phyloP scores from a whole-genome alignment of 2,113 vertebrate species.

The Poicephalus gulielmi region DNA sequence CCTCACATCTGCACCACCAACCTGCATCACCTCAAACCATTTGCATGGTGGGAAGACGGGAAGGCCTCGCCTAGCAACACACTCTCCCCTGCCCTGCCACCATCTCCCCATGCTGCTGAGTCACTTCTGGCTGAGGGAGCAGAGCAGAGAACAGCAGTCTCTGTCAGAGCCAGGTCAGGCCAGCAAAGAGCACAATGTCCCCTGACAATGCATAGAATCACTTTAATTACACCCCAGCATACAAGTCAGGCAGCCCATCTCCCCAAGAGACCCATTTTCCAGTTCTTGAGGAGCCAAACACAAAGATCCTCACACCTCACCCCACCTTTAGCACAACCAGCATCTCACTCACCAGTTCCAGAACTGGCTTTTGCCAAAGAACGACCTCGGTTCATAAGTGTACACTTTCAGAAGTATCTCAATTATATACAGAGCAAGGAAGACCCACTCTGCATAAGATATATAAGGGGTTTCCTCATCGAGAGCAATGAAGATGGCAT shows the following conservation, averaged over 20 bases:
- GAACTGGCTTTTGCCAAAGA: slow-evolving; percentile 87
- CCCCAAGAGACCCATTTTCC: background rate
- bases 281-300: background rate
- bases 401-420: slow-evolving; percentile 95
- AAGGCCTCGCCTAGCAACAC: background rate
- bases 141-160: background rate
- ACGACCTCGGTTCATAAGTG: slow-evolving; percentile 82
- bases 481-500: slow-evolving; percentile 91
- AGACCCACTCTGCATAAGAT: slow-evolving; percentile 86
- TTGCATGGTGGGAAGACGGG: background rate
- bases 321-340: background rate
- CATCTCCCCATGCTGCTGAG: background rate
- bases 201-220: background rate
- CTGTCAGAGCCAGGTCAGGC: background rate
- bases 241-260: background rate
- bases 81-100: background rate
- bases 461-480: slow-evolving; percentile 86
- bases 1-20: background rate
- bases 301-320: background rate
- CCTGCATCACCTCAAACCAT: background rate
- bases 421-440: slow-evolving; percentile 85
- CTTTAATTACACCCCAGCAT: background rate
- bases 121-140: background rate
- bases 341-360: slow-evolving; percentile 90
- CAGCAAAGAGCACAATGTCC: background rate